Base-by-base conservation (phyloP, 2,113 vertebrate genomes). In the Rhipidura dahli region DNA sequence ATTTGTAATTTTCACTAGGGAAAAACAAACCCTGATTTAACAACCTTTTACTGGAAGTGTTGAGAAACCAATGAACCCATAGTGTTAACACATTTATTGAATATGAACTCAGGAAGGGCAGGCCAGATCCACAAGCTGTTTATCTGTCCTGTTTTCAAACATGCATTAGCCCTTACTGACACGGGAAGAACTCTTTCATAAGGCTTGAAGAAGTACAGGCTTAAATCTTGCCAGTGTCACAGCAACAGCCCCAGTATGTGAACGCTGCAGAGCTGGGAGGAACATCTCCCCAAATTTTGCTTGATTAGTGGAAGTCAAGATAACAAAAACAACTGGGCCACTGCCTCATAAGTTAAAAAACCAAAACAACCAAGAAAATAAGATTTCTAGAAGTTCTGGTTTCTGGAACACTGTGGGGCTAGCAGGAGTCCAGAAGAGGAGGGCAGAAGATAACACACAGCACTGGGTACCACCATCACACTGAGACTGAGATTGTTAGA, bases 131-230 rank as follows among this genome's bases (percentile, higher is more conserved):
- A 94, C 94, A 98, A 96, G 73, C 76, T 77, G 91, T 94, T 92
- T 77, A 83, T 96, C 96, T 85, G 71, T 90, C 86, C 92, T 91
- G 93, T 94, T 92, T 87, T 66, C 87, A 94, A 96, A 95, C 97
- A 97, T 96, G 87, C 97, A 96, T 96, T 97, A 97, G 96, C 96
- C 97, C 90, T 98, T 98, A 97, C 22, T 81, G 73, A 96, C 95
- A 96, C 49, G 87, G 81, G 96, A 97, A 97, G 93, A 93, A 69
- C 82, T 94, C 79, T 90, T 96, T 92, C 49, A 18, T 13, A 9
- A 57, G 79, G 61, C 51, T 22, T 86, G 91, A 91, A 94, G 76
- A 61, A 93, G 49, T 13, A 69, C 63, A 89, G 86, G 80, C 91
- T 94, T 87, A 87, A 94, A 83, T 88, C 72, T 59, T 51, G 31